Evolutionary conservation across 2,888 invertebrate species (phyloP), one percentile per base, ranked within the genome.

Genomic region (Hemicrepidius hirtus): DNA sequence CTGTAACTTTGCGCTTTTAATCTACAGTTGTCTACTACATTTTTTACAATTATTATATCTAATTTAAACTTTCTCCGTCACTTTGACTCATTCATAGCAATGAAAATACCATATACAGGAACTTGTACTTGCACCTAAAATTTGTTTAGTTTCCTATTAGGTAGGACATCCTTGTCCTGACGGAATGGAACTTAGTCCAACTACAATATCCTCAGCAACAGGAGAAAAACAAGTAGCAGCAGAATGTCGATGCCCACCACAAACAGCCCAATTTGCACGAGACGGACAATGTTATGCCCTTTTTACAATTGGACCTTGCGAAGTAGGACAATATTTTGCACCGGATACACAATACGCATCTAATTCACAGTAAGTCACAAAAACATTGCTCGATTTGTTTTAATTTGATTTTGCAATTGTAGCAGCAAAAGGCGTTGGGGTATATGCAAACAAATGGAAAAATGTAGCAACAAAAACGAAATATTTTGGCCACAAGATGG

Each of bases 231-330:
- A 87, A 68, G 91, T 91, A 1, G 88, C 91, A 0, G 94, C 95
- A 0, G 94, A 94, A 83, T 96, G 95, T 86, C 91, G 93, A 77
- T 96, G 95, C 81, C 95, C 95, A 0, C 95, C 95, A 0, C 92
- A 93, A 37, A 93, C 93, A 0, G 94, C 94, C 0, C 92, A 94
- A 80, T 91, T 92, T 73, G 90, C 91, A 0, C 87, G 89, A 71
- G 92, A 92, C 63, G 91, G 91, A 7, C 89, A 89, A 49, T 95
- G 95, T 82, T 91, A 95, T 86, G 89, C 89, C 77, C 89, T 95
- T 75, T 95, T 93, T 83, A 90, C 92, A 68, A 87, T 88, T 64
- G 95, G 94, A 0, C 94, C 95, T 0, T 95, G 95, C 81, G 86
- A 90, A 0, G 82, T 86, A 1, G 93, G 93, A 9, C 92, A 93